phyloP scores from a whole-genome alignment of 2,888 invertebrate genomes.

The Melikaiella ostensackeni region DNA sequence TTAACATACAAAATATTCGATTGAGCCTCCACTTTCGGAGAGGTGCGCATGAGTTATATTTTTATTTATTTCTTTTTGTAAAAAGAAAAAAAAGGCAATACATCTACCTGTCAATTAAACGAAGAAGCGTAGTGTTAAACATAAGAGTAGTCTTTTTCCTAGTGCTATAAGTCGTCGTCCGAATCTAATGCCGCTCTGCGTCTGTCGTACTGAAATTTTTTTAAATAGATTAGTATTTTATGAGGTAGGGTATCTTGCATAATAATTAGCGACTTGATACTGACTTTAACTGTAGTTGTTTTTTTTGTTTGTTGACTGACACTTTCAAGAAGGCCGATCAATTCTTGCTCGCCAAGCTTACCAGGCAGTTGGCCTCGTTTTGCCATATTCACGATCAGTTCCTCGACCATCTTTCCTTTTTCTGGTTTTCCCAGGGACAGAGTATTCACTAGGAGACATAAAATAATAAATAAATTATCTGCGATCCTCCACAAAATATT shows the following conservation, averaged over 20 bases:
- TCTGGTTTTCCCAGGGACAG: slow-evolving; percentile 96
- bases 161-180: slow-evolving; percentile 81
- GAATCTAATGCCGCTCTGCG: slow-evolving; percentile 93
- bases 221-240: slow-evolving; percentile 15
- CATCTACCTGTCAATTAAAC: slow-evolving; percentile 44
- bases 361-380: slow-evolving; percentile 91
- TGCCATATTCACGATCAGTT: slow-evolving; percentile 96
- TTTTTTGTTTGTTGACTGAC: slow-evolving; percentile 90
- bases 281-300: slow-evolving; percentile 86
- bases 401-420: slow-evolving; percentile 96
- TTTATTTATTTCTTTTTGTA: slow-evolving; percentile 40
- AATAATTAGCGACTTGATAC: slow-evolving; percentile 26
- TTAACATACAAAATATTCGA: background rate
- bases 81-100: slow-evolving; percentile 55
- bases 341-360: slow-evolving; percentile 90
- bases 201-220: slow-evolving; percentile 85
- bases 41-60: slow-evolving; percentile 51
- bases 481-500: background rate
- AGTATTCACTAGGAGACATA: slow-evolving; percentile 88
- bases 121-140: slow-evolving; percentile 39
- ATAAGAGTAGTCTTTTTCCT: slow-evolving; percentile 19
- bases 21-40: background rate
- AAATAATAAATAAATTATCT: slow-evolving; percentile 29
- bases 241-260: background rate
- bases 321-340: slow-evolving; percentile 90